These are phyloP conservation scores for Pipistrellus pipistrellus DNA, from an alignment of 2,797 vertebrate genomes.

Conservation along the genomic window DNA sequence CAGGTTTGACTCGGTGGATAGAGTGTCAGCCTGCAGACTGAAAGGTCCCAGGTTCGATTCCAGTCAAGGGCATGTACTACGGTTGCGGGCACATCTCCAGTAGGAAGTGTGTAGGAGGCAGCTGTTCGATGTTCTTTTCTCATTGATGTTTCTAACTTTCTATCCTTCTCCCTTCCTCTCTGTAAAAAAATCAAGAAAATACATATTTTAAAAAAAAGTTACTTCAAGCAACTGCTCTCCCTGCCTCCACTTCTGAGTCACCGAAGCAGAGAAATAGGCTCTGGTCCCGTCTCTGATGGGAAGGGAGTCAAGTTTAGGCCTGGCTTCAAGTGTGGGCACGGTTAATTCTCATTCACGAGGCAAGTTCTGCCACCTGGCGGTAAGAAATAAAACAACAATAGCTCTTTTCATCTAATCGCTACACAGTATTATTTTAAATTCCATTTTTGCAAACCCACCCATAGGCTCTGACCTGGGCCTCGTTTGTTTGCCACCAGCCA, in stretches of 20 bases:
- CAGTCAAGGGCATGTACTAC: too few relatives aligned
- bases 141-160: too few relatives aligned
- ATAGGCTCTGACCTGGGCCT: neutral
- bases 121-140: too few relatives aligned
- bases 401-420: neutral
- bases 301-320: neutral
- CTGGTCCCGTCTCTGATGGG: neutral
- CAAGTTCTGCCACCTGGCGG: slow-evolving; percentile 80
- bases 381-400: slow-evolving; percentile 45
- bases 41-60: too few relatives aligned
- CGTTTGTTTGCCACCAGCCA: neutral
- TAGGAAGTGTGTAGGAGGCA: too few relatives aligned
- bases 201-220: neutral
- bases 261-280: neutral
- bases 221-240: neutral
- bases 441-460: neutral
- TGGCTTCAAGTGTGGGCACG: neutral
- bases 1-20: too few relatives aligned
- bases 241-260: neutral
- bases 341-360: neutral
- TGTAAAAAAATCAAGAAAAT: too few relatives aligned
- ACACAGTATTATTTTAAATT: neutral
- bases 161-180: too few relatives aligned
- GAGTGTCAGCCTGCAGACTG: too few relatives aligned
- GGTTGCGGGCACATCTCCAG: too few relatives aligned